These are phyloP conservation scores for Caenorhabditis wallacei DNA, from an alignment of 2,888 invertebrate species.

Conservation along the genomic window DNA sequence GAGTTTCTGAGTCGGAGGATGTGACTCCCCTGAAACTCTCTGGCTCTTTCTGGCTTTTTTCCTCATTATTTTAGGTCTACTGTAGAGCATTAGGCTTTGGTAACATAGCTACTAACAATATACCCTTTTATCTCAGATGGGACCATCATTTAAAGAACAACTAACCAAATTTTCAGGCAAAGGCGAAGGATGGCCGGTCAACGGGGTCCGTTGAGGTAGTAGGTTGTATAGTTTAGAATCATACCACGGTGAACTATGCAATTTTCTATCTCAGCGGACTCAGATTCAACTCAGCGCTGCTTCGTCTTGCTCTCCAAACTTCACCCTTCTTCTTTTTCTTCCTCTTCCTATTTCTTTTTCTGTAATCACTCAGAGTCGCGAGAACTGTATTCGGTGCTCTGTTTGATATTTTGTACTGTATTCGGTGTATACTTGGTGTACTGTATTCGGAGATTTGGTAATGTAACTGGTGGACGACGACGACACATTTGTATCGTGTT, in stretches of 20 bases:
- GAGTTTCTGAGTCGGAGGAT: slow-evolving; percentile 10
- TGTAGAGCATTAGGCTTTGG: too few species aligned
- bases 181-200: slow-evolving; percentile 22
- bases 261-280: slow-evolving; percentile 95
- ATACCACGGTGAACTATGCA: slow-evolving; percentile 95
- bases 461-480: slow-evolving; percentile 15
- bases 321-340: background rate
- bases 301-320: slow-evolving; percentile 28
- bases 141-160: background rate
- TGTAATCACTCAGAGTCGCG: slow-evolving; percentile 22
- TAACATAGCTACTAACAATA: too few species aligned
- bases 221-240: slow-evolving; percentile 98
- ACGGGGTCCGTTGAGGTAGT: slow-evolving; percentile 91
- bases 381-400: slow-evolving; percentile 42
- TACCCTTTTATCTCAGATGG: too few species aligned
- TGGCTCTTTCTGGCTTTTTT: slow-evolving; percentile 6
- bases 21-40: background rate
- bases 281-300: slow-evolving; percentile 17
- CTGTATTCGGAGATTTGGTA: slow-evolving; percentile 30
- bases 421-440: slow-evolving; percentile 18
- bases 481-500: background rate
- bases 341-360: background rate
- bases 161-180: slow-evolving; percentile 23
- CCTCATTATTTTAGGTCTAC: background rate
- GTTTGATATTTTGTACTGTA: slow-evolving; percentile 34